Percentiles rank a stretch among this genome's conserved stretches.
Conservation (phyloP, 2,797 vertebrate genomes). For the Sebastes kiyomatsui region DNA sequence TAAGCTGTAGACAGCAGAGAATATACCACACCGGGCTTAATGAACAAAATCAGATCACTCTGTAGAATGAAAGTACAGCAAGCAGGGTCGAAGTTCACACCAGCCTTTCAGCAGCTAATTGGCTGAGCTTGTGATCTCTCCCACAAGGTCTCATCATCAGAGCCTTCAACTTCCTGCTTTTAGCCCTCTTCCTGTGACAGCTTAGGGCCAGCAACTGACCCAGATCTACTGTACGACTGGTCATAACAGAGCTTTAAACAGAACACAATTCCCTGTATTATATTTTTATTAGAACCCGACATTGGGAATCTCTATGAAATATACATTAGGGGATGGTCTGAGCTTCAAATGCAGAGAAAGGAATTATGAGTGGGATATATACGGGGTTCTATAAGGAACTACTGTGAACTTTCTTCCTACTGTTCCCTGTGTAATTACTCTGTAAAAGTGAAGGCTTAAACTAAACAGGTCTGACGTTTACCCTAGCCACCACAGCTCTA, state of each 20-base stretch:
- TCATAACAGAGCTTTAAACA: conserved; percentile 23
- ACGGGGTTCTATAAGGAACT: neutral
- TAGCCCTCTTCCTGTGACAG: conserved; percentile 60
- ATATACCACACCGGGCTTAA: conserved; percentile 61
- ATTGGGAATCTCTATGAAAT: conserved; percentile 25
- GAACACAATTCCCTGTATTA: conserved; percentile 19
- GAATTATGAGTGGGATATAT: neutral
- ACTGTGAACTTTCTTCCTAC: neutral
- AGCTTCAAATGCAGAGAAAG: neutral
- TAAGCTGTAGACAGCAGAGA: conserved; percentile 55
- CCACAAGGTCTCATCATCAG: conserved; percentile 64
- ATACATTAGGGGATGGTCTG: conserved; percentile 4
- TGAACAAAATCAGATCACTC: conserved; percentile 76
- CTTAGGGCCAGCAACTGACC: conserved; percentile 57
- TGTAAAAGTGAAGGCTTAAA: conserved; percentile 39
- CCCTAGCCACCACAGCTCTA: conserved; percentile 1
- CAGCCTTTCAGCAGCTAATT: conserved; percentile 77
- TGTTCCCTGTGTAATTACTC: conserved; percentile 29
- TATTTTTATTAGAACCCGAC: conserved; percentile 36
- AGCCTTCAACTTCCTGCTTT: conserved; percentile 58
- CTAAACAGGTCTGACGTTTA: conserved; percentile 45
- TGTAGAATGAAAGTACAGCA: conserved; percentile 61
- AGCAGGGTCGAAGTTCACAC: conserved; percentile 67
- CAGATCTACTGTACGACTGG: conserved; percentile 37
- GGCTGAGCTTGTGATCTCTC: conserved; percentile 72